These are phyloP conservation scores for Drosophila lacicola DNA, from an alignment of 2,888 invertebrate genomes.

Conservation along the genomic window DNA sequence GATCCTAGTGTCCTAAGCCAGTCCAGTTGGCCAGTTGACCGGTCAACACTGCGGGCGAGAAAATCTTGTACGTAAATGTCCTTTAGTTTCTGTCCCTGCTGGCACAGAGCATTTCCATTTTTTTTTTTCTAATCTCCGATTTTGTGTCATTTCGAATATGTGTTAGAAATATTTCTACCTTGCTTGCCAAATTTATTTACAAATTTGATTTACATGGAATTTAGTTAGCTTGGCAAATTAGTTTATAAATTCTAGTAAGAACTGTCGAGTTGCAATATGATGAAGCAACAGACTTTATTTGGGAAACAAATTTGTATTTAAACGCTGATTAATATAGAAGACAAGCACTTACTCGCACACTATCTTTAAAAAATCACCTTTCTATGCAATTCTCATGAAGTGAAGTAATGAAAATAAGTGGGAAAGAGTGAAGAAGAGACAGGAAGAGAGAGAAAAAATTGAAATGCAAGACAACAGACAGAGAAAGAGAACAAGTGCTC, in stretches of 20 bases:
- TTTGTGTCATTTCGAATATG: slow-evolving; percentile 34
- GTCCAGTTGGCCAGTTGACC: slow-evolving; percentile 40
- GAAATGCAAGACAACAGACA: too few relatives aligned
- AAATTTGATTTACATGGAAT: slow-evolving; percentile 57
- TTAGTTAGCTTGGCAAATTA: slow-evolving; percentile 52
- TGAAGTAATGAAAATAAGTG: neutral
- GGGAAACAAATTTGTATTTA: neutral
- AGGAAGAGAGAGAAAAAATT: neutral
- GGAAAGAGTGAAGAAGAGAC: neutral
- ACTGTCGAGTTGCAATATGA: neutral
- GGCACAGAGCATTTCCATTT: slow-evolving; percentile 26
- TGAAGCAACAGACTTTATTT: neutral
- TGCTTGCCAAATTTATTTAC: slow-evolving; percentile 46
- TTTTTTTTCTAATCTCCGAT: slow-evolving; percentile 46
- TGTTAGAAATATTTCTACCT: slow-evolving; percentile 31
- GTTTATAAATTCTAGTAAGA: slow-evolving; percentile 15
- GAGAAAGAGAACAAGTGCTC: neutral
- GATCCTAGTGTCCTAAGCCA: slow-evolving; percentile 30
- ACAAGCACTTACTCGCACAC: neutral
- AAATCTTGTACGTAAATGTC: slow-evolving; percentile 63
- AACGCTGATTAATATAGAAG: neutral
- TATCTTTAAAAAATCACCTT: too few relatives aligned
- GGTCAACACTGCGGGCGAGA: slow-evolving; percentile 68
- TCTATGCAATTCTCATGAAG: neutral
- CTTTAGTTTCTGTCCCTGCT: slow-evolving; percentile 49